A percentile compares a stretch with the other conserved stretches of the same genome.
phyloP scores from a whole-genome alignment of 2,113 vertebrate species.

The Hucho hucho region DNA sequence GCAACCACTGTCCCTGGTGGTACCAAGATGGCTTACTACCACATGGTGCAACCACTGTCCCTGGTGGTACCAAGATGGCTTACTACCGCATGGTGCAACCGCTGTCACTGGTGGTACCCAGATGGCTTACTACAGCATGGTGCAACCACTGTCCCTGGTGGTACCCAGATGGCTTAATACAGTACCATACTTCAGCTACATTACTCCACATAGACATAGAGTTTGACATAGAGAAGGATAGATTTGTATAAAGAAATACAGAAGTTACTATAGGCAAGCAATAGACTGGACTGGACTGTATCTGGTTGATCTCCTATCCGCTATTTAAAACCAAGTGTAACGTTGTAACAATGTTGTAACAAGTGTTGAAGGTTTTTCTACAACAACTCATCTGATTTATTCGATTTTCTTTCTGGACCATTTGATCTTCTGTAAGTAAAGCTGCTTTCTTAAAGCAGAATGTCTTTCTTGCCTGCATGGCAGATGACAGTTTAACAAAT shows the following conservation, averaged over 20 bases:
- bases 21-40: not conserved
- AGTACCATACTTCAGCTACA: not conserved
- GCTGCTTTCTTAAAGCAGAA: not conserved
- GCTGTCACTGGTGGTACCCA: no score
- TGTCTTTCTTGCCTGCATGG: not conserved
- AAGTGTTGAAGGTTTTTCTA: not conserved
- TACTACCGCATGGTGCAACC: no score
- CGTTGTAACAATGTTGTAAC: not conserved
- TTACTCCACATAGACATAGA: not conserved
- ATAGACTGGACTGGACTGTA: no score
- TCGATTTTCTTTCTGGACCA: not conserved
- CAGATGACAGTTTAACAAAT: no score
- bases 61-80: no score
- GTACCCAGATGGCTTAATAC: not conserved
- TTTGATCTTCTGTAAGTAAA: not conserved
- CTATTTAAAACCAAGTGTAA: not conserved
- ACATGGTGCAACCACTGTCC: no score
- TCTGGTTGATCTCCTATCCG: no score
- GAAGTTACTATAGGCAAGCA: no score
- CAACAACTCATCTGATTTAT: not conserved
- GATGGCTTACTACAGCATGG: no score
- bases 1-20: not conserved
- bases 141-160: no score
- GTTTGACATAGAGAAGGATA: not conserved
- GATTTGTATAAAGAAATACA: no score